Percentiles rank a stretch among this genome's conserved stretches.
Conservation (phyloP, 2,113 vertebrate genomes). For the Ptyas mucosa region DNA sequence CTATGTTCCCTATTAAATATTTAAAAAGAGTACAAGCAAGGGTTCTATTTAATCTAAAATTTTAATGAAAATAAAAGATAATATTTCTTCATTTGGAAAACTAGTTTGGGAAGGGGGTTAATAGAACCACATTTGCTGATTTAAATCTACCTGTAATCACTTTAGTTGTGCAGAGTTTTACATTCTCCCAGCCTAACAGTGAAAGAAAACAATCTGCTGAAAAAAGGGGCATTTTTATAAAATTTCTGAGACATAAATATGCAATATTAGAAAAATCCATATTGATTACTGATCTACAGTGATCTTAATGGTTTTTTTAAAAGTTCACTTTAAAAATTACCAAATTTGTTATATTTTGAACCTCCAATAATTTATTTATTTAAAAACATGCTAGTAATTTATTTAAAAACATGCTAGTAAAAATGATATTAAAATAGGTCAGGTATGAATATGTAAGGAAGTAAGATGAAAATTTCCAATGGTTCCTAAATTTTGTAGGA, state of each 20-base stretch:
- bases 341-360: neutral
- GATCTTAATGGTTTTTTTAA: neutral
- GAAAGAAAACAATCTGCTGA: neutral
- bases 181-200: neutral
- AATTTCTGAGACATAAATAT: neutral
- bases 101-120: neutral
- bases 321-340: neutral
- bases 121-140: neutral
- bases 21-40: neutral
- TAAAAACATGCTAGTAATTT: neutral
- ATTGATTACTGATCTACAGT: neutral
- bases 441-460: neutral
- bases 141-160: neutral
- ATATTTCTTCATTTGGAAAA: neutral
- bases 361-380: neutral
- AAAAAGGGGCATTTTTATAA: neutral
- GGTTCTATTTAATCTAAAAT: neutral
- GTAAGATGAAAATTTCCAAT: neutral
- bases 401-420: neutral
- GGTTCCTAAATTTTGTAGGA: neutral
- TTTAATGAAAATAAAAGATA: neutral
- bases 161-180: neutral
- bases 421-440: neutral
- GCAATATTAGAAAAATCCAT: neutral
- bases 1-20: neutral